phyloP scores from a whole-genome alignment of 2,113 vertebrate species.

The Murina feae region DNA sequence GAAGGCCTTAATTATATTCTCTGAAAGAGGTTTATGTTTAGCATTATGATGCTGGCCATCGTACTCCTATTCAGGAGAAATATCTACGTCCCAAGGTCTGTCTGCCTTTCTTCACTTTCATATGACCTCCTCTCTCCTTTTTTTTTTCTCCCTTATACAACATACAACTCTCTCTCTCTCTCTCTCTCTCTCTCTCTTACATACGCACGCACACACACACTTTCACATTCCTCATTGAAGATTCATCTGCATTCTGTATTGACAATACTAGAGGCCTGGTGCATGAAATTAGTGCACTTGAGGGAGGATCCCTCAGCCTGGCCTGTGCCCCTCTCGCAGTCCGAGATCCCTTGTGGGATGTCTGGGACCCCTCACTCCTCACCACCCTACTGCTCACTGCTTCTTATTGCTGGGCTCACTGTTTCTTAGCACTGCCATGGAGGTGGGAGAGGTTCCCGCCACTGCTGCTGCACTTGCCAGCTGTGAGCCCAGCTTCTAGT shows the following conservation, averaged over 20 bases:
- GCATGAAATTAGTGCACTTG: too few relatives aligned
- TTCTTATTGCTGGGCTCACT: too few relatives aligned
- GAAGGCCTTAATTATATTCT: not conserved
- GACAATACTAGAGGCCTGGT: not conserved
- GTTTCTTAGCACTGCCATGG: too few relatives aligned
- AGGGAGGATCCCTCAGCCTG: too few relatives aligned
- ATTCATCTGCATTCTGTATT: not conserved
- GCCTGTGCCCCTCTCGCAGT: too few relatives aligned
- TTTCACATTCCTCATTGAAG: not conserved
- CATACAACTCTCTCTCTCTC: not conserved
- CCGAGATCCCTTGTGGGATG: too few relatives aligned
- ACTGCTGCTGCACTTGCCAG: too few relatives aligned
- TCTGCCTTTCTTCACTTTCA: not conserved
- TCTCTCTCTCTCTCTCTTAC: not conserved
- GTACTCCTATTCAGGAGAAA: not conserved
- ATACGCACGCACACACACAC: not conserved
- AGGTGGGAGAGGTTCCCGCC: too few relatives aligned
- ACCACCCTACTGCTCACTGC: too few relatives aligned
- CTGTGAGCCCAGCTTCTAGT: too few relatives aligned
- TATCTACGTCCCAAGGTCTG: not conserved
- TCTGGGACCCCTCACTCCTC: too few relatives aligned
- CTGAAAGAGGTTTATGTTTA: constrained; percentile 9
- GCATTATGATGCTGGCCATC: not conserved
- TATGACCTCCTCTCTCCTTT: not conserved
- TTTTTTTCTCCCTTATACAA: not conserved